phyloP scores from a whole-genome alignment of 2,797 vertebrate species.

The Coilia nasus region DNA sequence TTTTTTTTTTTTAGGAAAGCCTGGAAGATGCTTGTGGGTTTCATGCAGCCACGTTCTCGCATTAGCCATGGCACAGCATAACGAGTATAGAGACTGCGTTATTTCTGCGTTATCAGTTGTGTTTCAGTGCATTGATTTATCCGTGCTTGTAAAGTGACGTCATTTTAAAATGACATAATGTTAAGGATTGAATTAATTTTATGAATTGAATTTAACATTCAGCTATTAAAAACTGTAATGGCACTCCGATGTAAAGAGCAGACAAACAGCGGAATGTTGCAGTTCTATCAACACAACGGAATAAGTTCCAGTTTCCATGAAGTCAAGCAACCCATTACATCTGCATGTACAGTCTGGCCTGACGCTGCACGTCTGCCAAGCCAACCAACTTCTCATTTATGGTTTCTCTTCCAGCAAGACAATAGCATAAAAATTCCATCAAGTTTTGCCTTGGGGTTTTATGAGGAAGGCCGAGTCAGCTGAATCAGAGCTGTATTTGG shows the following conservation, averaged over 20 bases:
- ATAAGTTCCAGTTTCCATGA: slow-evolving; percentile 52
- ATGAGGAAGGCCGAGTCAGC: not conserved
- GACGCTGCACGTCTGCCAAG: slow-evolving; percentile 19
- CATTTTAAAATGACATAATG: not conserved
- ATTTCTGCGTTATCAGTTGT: not conserved
- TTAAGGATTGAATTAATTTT: not conserved
- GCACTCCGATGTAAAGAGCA: not conserved
- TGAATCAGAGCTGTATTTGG: not conserved
- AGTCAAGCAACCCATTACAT: slow-evolving; percentile 14
- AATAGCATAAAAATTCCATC: not conserved
- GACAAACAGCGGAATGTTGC: not conserved
- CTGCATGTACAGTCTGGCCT: slow-evolving; percentile 36
- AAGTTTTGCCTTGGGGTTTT: not conserved
- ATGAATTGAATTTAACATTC: not conserved
- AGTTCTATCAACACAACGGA: slow-evolving; percentile 46
- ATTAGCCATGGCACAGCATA: not conserved
- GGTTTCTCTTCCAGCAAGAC: not conserved
- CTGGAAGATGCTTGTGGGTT: not conserved
- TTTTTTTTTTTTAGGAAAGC: not conserved
- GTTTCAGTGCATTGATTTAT: not conserved
- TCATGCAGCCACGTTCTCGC: not conserved
- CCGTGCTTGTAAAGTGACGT: not conserved
- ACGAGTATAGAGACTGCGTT: not conserved
- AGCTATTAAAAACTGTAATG: not conserved
- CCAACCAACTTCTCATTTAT: not conserved